Base-by-base conservation (phyloP, 2,797 vertebrate genomes). In the Intellagama lesueurii region DNA sequence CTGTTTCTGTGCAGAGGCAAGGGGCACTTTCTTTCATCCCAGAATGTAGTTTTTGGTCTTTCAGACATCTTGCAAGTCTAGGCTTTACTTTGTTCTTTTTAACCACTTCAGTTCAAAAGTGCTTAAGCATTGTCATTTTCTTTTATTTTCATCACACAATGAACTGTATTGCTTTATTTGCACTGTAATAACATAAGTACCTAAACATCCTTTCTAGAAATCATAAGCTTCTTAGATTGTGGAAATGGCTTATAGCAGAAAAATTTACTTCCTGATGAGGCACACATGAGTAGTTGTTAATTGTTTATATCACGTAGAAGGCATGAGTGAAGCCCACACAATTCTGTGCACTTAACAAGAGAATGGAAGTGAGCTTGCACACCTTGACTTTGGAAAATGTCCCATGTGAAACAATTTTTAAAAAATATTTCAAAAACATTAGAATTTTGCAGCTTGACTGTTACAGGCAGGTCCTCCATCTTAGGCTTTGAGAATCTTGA, bases 181-280 rank as follows among this genome's bases (percentile, higher is more conserved):
- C 30, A 77, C 19, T 52, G 16, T 88, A 32, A 35, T 93, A 5
- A 5, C 0, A 19, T 26, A 88, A 70, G 83, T 92, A 88, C 78
- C 88, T 22, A 76, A 76, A 81, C 92, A 87, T 85, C 83, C 93
- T 91, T 88, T 93, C 30, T 88, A 60, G 85, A 28, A n/a, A 90
- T 84, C n/a, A 35, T 87, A 6, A 72, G 2, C 60, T 49, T 80
- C 26, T 56, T 90, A 93, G 44, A 83, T n/a, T 89, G 83, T 86
- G 81, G 30, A 69, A 81, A 91, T 40, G 22, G 0, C 82, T 35
- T 81, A 8, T 24, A 49, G 2, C 16, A 87, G 88, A 92, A 17
- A 83, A 1, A 70, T 30, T 85, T 68, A 70, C 70, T 56, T 14
- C 76, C 26, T 86, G 47, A 9, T 68, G 72, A 89, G 47, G 32